Evolutionary conservation across 1,140 invertebrate genomes (phyloP).

Genomic region (Drosophila willistoni): DNA sequence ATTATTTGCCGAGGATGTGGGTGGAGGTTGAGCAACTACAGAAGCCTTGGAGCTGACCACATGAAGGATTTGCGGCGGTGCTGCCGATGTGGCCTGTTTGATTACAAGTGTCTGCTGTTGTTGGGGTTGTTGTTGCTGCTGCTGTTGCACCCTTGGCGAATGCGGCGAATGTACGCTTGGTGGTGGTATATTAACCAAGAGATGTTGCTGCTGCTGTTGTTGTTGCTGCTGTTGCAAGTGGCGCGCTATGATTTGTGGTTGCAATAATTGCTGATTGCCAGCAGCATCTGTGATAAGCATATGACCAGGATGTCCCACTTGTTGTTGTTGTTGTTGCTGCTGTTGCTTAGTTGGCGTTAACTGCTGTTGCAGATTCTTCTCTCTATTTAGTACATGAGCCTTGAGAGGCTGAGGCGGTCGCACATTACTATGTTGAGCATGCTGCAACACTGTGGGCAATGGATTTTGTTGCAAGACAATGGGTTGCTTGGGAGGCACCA

Average conservation of each 20-base stretch:
- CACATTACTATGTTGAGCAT: conserved; percentile 68
- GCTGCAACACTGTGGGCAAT: conserved; percentile 60
- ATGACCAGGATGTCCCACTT: conserved; percentile 49
- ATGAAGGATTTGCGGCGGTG: conserved; percentile 66
- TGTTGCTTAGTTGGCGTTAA: conserved; percentile 49
- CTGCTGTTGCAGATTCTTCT: conserved; percentile 64
- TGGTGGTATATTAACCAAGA: conserved; percentile 73
- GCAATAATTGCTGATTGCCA: conserved; percentile 56
- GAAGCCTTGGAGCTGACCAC: conserved; percentile 78
- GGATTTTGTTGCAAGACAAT: conserved; percentile 69
- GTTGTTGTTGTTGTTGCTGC: conserved; percentile 31
- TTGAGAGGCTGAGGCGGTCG: conserved; percentile 71
- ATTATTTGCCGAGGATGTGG: conserved; percentile 19
- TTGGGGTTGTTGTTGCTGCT: conserved; percentile 39
- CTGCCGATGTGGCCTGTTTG: conserved; percentile 61
- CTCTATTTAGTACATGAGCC: conserved; percentile 76
- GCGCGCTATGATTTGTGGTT: conserved; percentile 68
- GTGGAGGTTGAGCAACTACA: conserved; percentile 47
- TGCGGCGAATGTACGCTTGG: conserved; percentile 67
- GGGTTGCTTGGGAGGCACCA: conserved; percentile 51
- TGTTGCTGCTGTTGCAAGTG: conserved; percentile 61
- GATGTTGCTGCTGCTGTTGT: conserved; percentile 58
- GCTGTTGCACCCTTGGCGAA: conserved; percentile 48
- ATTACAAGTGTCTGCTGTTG: conserved; percentile 74
- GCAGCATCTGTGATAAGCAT: conserved; percentile 65